Base-by-base conservation (phyloP, 2,797 vertebrate species). In the Anolis apletophallus region DNA sequence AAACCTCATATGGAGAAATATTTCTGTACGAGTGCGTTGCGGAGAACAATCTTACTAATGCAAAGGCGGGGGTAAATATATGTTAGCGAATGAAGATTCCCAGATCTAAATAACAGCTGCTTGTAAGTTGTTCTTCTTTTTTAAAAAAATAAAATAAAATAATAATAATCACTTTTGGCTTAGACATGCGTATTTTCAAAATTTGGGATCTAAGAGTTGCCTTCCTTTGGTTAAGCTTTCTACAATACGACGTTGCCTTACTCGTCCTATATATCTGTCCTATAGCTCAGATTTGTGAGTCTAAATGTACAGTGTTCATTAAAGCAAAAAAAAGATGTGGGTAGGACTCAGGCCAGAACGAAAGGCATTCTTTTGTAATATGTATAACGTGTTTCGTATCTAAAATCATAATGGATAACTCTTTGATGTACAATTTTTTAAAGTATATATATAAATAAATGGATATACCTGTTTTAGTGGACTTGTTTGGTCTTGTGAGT, bases 391-490 rank as follows among this genome's bases (percentile, higher is more conserved):
- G 73, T 93, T 94, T 88, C 91, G 94, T 94, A 88, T 95, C 93
- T 93, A 92, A 94, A 91, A 86, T 19, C 89, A 83, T 92, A 97
- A 94, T 87, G 94, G 94, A 95, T 97, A 97, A 94, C 96, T 97
- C 93, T 96, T 95, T 95, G 92, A 97, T 97, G 96, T 98, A 95
- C 95, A 97, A 95, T 97, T 97, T 97, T 98, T 96, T n/a, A 86
- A 73, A 40, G n/a, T n/a, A n/a, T 29, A 64, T 61, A 83, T 67
- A 76, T 36, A 86, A 96, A 94, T 97, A 98, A 98, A 98, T 97
- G 97, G 95, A 95, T 93, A 74, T 72, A 93, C 94, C 92, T 96
- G 94, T 93, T 93, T 89, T 91, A 89, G 89, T 92, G 76, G 78
- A 85, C 84, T 82, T 85, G 36, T 57, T 78, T 83, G 83, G 54